These are phyloP conservation scores for Pangasius djambal DNA, from an alignment of 2,797 vertebrate genomes.

Conservation along the genomic window DNA sequence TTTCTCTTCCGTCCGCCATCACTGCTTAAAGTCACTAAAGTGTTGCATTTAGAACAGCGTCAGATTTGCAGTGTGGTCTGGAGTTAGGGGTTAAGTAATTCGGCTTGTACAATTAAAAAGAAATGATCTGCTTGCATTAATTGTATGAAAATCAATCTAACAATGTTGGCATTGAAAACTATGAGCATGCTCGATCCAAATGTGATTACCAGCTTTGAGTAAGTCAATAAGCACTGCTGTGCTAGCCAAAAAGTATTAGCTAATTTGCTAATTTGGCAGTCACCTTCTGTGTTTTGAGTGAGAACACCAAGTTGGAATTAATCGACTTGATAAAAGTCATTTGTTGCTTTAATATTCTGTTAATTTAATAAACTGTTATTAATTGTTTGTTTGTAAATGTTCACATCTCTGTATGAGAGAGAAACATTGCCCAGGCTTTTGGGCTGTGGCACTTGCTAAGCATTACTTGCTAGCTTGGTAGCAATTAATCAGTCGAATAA, in stretches of 20 bases:
- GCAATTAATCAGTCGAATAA: background rate
- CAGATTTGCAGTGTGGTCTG: background rate
- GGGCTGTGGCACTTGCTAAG: background rate
- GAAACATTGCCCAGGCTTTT: background rate
- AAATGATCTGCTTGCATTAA: background rate
- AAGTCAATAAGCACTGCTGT: conserved; percentile 24
- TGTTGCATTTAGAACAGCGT: background rate
- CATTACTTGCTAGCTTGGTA: background rate
- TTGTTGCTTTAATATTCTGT: background rate
- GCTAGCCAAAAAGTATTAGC: conserved; percentile 22
- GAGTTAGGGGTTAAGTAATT: background rate
- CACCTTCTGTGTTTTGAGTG: background rate
- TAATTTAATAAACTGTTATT: conserved; percentile 1
- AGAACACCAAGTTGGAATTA: conserved; percentile 4
- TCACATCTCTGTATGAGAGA: background rate
- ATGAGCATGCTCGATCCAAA: background rate
- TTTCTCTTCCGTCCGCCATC: background rate
- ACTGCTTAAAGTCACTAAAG: too few relatives aligned
- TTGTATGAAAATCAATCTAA: conserved; percentile 17
- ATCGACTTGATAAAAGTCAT: conserved; percentile 15
- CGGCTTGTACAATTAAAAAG: background rate
- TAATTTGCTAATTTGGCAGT: conserved; percentile 28
- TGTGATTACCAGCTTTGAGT: conserved; percentile 15
- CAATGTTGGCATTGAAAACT: background rate
- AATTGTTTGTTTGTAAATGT: background rate